Evolutionary conservation across 2,113 vertebrate species (phyloP).

Genomic region (Pelvicachromis taeniatus): DNA sequence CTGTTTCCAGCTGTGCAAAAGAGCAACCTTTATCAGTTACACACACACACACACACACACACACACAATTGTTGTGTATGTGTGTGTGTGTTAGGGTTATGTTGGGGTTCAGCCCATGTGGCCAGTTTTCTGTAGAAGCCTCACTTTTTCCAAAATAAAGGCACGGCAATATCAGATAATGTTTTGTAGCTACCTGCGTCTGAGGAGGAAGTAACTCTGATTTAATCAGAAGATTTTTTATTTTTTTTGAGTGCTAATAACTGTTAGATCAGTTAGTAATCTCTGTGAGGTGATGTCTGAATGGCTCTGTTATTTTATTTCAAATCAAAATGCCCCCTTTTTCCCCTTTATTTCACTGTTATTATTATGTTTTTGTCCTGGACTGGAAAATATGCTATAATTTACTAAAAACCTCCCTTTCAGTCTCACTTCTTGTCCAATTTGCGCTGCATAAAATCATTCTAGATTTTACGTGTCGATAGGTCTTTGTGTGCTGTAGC

Average conservation of each 20-base stretch:
- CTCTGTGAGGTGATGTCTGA: neutral
- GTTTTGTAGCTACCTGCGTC: neutral
- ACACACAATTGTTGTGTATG: neutral
- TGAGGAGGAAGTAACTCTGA: neutral
- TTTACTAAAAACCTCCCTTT: slow-evolving; percentile 1
- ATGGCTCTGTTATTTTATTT: neutral
- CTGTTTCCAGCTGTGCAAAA: slow-evolving; percentile 13
- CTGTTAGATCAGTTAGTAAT: neutral
- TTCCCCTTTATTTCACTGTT: neutral
- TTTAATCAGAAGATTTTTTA: neutral
- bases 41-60: neutral
- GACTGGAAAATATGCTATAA: neutral
- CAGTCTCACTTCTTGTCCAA: neutral
- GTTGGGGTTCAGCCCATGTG: neutral
- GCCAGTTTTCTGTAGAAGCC: neutral
- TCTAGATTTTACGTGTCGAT: neutral
- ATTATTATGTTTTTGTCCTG: neutral
- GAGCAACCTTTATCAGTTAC: neutral
- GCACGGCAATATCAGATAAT: neutral
- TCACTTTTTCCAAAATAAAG: slow-evolving; percentile 25
- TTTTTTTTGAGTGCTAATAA: neutral
- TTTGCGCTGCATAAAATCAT: neutral
- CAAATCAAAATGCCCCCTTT: neutral
- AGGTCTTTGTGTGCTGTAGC: neutral
- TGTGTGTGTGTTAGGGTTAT: neutral